Evolutionary conservation across 2,888 invertebrate species (phyloP).

Genomic region (Chaitophorus viminalis): DNA sequence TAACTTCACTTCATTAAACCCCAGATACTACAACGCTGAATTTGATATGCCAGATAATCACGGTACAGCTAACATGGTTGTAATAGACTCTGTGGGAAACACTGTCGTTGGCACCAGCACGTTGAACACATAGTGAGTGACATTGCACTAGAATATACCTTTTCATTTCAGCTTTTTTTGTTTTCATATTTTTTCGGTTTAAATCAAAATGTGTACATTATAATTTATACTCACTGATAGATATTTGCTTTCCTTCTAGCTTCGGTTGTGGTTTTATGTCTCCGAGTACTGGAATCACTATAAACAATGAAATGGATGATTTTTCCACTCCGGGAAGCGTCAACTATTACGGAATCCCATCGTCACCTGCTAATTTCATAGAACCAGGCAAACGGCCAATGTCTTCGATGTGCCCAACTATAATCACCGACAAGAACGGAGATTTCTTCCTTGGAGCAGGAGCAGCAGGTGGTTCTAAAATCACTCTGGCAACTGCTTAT

Average conservation of each 20-base stretch:
- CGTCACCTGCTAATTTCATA: constrained; percentile 84
- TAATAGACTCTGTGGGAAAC: constrained; percentile 83
- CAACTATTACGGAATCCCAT: constrained; percentile 78
- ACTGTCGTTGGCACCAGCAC: constrained; percentile 94
- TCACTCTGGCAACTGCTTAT: constrained; percentile 69
- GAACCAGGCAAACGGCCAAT: constrained; percentile 82
- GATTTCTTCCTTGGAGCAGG: constrained; percentile 69
- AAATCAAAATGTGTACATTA: too few species aligned
- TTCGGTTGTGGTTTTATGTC: constrained; percentile 71
- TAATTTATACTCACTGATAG: too few species aligned
- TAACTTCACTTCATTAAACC: constrained; percentile 70
- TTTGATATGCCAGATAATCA: constrained; percentile 66
- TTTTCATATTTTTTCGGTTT: not conserved
- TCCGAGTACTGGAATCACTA: constrained; percentile 84
- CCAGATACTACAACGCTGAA: constrained; percentile 64
- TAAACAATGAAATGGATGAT: constrained; percentile 96
- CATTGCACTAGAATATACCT: too few species aligned
- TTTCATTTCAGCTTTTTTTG: not conserved
- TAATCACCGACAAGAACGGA: constrained; percentile 74
- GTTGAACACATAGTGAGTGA: constrained; percentile 75
- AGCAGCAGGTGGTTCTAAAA: constrained; percentile 72
- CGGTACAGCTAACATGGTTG: constrained; percentile 82
- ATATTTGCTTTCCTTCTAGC: not conserved
- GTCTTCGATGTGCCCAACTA: constrained; percentile 87
- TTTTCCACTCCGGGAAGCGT: constrained; percentile 83